Conservation (phyloP, 2,113 vertebrate species). For the Amphiprion percula region DNA sequence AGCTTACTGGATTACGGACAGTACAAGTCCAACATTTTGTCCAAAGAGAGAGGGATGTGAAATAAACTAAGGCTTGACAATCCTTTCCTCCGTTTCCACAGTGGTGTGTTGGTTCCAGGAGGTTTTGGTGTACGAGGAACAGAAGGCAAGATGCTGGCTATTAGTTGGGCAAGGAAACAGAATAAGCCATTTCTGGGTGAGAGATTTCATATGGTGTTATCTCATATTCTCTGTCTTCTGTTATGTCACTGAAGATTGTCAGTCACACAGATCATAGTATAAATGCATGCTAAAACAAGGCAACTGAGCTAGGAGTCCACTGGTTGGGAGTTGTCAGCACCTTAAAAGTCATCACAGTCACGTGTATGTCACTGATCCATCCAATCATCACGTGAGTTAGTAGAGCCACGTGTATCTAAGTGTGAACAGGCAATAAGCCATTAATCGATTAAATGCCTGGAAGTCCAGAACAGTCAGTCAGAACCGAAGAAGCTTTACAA, state of each 20-base stretch:
- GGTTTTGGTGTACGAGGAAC: conserved; percentile 97
- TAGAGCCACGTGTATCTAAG: too few species aligned
- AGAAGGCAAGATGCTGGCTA: conserved; percentile 98
- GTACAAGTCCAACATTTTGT: background rate
- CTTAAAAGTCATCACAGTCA: too few species aligned
- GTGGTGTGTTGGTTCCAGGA: conserved; percentile 95
- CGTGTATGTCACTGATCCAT: background rate
- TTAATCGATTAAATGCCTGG: too few species aligned
- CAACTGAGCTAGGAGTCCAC: too few species aligned
- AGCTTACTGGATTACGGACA: background rate
- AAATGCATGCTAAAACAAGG: too few species aligned
- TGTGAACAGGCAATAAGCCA: too few species aligned
- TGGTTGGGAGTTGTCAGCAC: too few species aligned
- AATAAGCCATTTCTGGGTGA: conserved; percentile 96
- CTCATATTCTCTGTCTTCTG: background rate
- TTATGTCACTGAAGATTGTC: background rate
- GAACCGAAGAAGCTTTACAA: too few species aligned
- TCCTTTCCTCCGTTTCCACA: conserved; percentile 64
- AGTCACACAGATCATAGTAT: background rate
- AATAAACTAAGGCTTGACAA: background rate
- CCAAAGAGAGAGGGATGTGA: background rate
- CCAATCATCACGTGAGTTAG: too few species aligned
- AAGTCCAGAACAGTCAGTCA: too few species aligned
- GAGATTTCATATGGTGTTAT: conserved; percentile 5
- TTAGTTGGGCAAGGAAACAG: conserved; percentile 96